Base-by-base conservation (phyloP, 2,797 vertebrate genomes). In the Chelon auratus region DNA sequence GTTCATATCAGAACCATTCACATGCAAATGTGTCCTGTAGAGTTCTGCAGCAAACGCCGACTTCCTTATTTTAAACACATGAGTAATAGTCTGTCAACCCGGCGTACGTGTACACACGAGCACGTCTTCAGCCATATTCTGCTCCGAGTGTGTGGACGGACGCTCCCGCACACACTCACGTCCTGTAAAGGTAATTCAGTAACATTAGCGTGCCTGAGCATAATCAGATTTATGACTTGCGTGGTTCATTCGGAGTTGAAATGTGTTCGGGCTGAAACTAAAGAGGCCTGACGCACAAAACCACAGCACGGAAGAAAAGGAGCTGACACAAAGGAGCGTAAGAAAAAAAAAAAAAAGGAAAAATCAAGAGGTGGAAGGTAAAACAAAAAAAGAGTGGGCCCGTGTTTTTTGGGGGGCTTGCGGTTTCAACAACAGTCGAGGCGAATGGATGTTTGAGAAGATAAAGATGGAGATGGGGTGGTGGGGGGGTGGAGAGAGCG, bases 221-320 rank as follows among this genome's bases (percentile, higher is more conserved):
- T 90, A 88, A 92, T 91, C 78, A 82, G 80, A 93, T 92, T 89
- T 83, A 87, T 84, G 85, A 87, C 76, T 66, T 63, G 57, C 62
- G 75, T 26, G 51, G 86, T 88, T 93, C 88, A 92, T 61, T 56
- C 62, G 80, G 80, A 89, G 87, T 89, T 89, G 67, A 91, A 90
- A 86, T 69, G 72, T 86, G 78, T 70, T 84, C 47, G 75, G 70
- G 81, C 78, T 89, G 74, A 89, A 89, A 82, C 64, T 77, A 66
- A 90, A 84, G 81, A 77, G 48, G 40, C 54, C 57, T 71, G 79
- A 85, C 74, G 72, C 57, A 81, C 37, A 55, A 26, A 80, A 84
- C 81, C 51, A 53, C 81, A 84, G 33, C 3, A 0, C 47, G 67
- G 33, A 72, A 59, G 26, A 77, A 70, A 55, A 61, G 54, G 56